A percentile compares a stretch with the other conserved stretches of the same genome.
These are phyloP conservation scores for Phenacoccus solenopsis DNA, from an alignment of 1,140 invertebrate genomes.

Conservation along the genomic window DNA sequence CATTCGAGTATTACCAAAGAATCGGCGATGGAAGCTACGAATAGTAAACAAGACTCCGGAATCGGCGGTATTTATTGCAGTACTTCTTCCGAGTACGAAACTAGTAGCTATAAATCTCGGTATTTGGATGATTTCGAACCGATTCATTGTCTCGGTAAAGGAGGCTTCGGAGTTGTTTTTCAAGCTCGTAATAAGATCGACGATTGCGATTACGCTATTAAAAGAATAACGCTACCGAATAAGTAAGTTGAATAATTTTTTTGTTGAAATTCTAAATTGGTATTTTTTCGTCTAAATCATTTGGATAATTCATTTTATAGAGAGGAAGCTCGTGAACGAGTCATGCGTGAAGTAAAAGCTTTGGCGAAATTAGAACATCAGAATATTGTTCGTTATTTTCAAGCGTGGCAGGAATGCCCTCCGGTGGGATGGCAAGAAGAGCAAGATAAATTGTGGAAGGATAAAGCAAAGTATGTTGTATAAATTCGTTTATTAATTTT, in stretches of 20 bases:
- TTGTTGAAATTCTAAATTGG: too few species aligned
- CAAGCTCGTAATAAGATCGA: slow-evolving; percentile 91
- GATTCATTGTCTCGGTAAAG: slow-evolving; percentile 69
- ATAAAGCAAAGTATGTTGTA: slow-evolving; percentile 27
- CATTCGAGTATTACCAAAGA: not conserved
- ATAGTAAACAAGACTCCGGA: not conserved
- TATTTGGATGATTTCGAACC: slow-evolving; percentile 80
- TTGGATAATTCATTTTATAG: slow-evolving; percentile 43
- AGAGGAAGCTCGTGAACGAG: slow-evolving; percentile 62
- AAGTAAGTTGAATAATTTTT: slow-evolving; percentile 40
- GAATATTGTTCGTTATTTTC: slow-evolving; percentile 89
- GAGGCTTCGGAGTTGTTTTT: slow-evolving; percentile 96
- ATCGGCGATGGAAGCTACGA: not conserved
- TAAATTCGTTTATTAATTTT: not conserved
- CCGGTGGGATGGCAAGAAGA: slow-evolving; percentile 75
- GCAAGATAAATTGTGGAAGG: slow-evolving; percentile 52
- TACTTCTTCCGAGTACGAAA: not conserved
- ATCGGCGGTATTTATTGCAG: not conserved
- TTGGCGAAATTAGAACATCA: slow-evolving; percentile 87
- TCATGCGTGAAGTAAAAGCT: slow-evolving; percentile 86
- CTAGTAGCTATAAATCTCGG: slow-evolving; percentile 42
- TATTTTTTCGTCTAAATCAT: too few species aligned
- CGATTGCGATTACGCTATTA: slow-evolving; percentile 87
- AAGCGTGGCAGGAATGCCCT: slow-evolving; percentile 85
- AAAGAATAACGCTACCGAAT: slow-evolving; percentile 78